These are phyloP conservation scores for Telenomus remus DNA, from an alignment of 1,140 invertebrate genomes.

Conservation along the genomic window DNA sequence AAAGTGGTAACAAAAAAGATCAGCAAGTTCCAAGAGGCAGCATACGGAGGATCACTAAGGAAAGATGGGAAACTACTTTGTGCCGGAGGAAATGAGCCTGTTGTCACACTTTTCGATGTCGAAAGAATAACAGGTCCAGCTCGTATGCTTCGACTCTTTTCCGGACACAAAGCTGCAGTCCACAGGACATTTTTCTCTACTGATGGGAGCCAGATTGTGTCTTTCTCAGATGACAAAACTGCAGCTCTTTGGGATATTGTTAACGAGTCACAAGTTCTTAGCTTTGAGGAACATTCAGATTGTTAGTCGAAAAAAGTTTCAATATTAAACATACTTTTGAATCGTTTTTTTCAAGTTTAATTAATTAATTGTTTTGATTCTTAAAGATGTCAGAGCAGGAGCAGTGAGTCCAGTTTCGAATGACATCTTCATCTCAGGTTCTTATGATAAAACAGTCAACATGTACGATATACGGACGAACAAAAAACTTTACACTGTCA, in stretches of 20 bases:
- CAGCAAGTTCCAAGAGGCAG: slow-evolving; percentile 89
- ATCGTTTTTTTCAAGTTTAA: neutral
- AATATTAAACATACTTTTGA: neutral
- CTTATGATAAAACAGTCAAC: slow-evolving; percentile 94
- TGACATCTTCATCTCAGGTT: slow-evolving; percentile 88
- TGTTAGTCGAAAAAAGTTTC: slow-evolving; percentile 78
- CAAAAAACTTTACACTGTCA: slow-evolving; percentile 83
- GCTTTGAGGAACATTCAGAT: slow-evolving; percentile 86
- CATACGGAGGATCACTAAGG: slow-evolving; percentile 90
- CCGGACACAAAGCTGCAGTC: slow-evolving; percentile 78
- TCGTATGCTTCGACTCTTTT: slow-evolving; percentile 81
- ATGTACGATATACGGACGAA: slow-evolving; percentile 90
- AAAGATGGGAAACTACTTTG: slow-evolving; percentile 89
- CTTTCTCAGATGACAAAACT: slow-evolving; percentile 96
- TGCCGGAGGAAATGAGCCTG: slow-evolving; percentile 91
- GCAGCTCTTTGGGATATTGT: slow-evolving; percentile 92
- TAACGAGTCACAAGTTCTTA: slow-evolving; percentile 82
- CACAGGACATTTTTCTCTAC: slow-evolving; percentile 90
- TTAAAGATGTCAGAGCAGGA: slow-evolving; percentile 79
- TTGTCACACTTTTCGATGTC: slow-evolving; percentile 92
- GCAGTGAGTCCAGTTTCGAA: slow-evolving; percentile 84
- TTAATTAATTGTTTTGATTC: slow-evolving; percentile 1
- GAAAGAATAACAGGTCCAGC: slow-evolving; percentile 71
- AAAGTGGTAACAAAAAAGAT: slow-evolving; percentile 90
- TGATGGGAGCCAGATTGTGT: slow-evolving; percentile 86